Evolutionary conservation across 1,140 invertebrate genomes (phyloP).

Genomic region (Trichonephila clavata): DNA sequence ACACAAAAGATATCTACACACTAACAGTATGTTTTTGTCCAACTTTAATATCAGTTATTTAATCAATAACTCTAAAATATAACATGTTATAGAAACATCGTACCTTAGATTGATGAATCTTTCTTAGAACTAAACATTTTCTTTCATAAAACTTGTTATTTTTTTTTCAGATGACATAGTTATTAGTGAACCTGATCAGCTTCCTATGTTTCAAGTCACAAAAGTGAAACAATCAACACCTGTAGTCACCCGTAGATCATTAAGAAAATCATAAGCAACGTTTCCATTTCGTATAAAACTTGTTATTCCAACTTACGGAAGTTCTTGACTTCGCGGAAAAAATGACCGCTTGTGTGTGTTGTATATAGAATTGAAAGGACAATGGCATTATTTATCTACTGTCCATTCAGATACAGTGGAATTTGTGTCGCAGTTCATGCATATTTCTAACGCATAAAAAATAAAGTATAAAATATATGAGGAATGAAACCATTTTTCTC

Average conservation of each 20-base stretch:
- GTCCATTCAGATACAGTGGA: constrained; percentile 14
- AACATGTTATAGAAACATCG: background rate
- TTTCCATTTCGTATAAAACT: constrained; percentile 23
- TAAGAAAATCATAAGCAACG: constrained; percentile 16
- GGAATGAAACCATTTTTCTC: constrained; percentile 4
- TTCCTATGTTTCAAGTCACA: constrained; percentile 20
- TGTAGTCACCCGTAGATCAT: constrained; percentile 21
- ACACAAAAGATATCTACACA: no score
- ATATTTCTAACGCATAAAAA: constrained; percentile 15
- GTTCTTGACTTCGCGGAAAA: constrained; percentile 12
- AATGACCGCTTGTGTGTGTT: background rate
- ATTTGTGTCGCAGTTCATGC: constrained; percentile 21
- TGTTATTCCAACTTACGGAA: constrained; percentile 26
- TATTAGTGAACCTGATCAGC: constrained; percentile 9
- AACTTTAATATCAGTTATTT: no score
- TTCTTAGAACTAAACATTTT: background rate
- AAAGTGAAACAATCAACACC: constrained; percentile 7
- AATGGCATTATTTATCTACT: constrained; percentile 25
- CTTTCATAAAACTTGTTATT: background rate
- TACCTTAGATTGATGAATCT: background rate
- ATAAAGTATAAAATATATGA: background rate
- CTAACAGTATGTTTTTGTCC: no score
- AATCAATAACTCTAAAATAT: no score
- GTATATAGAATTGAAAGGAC: constrained; percentile 2
- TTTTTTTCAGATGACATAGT: background rate